These are phyloP conservation scores for Amphilophus citrinellus DNA, from an alignment of 2,113 vertebrate species.

Conservation along the genomic window DNA sequence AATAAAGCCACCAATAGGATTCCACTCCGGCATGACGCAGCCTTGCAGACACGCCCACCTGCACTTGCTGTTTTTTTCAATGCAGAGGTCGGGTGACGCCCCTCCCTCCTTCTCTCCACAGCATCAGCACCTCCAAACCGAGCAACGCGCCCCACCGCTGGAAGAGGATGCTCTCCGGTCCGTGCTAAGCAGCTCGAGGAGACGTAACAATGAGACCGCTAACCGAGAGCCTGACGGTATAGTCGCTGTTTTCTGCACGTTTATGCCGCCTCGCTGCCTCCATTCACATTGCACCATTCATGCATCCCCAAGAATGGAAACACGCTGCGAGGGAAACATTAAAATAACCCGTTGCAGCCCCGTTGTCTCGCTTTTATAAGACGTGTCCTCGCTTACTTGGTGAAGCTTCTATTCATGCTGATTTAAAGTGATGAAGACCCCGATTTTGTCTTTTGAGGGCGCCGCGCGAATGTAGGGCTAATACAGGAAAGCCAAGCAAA, in stretches of 20 bases:
- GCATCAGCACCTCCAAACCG: slow-evolving; percentile 81
- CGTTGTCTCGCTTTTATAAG: slow-evolving; percentile 8
- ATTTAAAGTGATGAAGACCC: slow-evolving; percentile 68
- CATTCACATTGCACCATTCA: slow-evolving; percentile 78
- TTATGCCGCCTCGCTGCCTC: slow-evolving; percentile 56
- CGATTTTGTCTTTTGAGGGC: slow-evolving; percentile 61
- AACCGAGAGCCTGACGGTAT: slow-evolving; percentile 21
- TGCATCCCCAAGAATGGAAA: slow-evolving; percentile 71
- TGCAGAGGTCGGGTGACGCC: slow-evolving; percentile 75
- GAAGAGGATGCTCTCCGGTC: slow-evolving; percentile 58
- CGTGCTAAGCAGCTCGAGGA: slow-evolving; percentile 28
- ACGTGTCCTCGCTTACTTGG: slow-evolving; percentile 15
- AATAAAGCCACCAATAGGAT: slow-evolving; percentile 64
- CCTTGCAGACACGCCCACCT: slow-evolving; percentile 11
- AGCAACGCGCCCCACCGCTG: slow-evolving; percentile 65
- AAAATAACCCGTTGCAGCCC: slow-evolving; percentile 26
- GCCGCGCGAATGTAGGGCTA: slow-evolving; percentile 65
- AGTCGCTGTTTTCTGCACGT: slow-evolving; percentile 23
- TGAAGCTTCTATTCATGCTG: slow-evolving; percentile 48
- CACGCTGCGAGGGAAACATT: slow-evolving; percentile 55
- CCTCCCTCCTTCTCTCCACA: slow-evolving; percentile 69
- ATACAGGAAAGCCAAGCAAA: slow-evolving; percentile 58
- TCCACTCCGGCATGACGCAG: slow-evolving; percentile 1
- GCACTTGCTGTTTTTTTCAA: slow-evolving; percentile 55
- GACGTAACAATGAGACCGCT: neutral